Evolutionary conservation across 2,888 invertebrate genomes (phyloP), one percentile per base, ranked within the genome.

Genomic region (Digitonthophagus gazella): DNA sequence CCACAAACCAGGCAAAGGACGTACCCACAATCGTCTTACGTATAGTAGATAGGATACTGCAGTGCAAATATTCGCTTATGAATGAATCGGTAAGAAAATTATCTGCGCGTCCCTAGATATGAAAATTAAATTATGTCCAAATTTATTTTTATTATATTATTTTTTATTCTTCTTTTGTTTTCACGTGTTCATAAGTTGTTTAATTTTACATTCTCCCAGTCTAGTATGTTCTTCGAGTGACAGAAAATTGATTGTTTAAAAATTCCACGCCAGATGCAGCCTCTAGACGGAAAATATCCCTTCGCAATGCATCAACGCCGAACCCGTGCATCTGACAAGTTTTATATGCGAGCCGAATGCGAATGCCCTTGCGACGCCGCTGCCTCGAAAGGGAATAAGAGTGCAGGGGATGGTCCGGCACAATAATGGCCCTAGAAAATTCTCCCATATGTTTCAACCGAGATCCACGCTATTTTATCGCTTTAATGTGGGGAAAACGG

Each of bases 41-140:
- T 69, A 89, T 92, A 72, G 84, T 90, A 56, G 89, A 90, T 79
- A 86, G 87, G 74, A 85, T 93, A 64, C 82, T 93, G 74, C 87
- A 86, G 76, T 88, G 86, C 75, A 86, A 87, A 28, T 85, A 89
- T 76, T 89, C 93, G 8, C 86, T 93, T 74, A 86, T 92, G 71
- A 90, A 89, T 82, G 89, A 90, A 81, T 87, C 90, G 87, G 93
- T 93, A 80, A 81, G 84, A 79, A 58, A 22, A 22, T 3, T 22
- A n/a, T n/a, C n/a, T n/a, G n/a, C n/a, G n/a, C n/a, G n/a, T n/a
- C n/a, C n/a, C n/a, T n/a, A n/a, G n/a, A n/a, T n/a, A n/a, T n/a
- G n/a, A n/a, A n/a, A n/a, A n/a, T n/a, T n/a, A n/a, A n/a, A n/a
- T n/a, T n/a, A n/a, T n/a, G n/a, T n/a, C n/a, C n/a, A n/a, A n/a